Base-by-base conservation (phyloP, 1,140 invertebrate genomes). In the Dendrolimus punctatus region DNA sequence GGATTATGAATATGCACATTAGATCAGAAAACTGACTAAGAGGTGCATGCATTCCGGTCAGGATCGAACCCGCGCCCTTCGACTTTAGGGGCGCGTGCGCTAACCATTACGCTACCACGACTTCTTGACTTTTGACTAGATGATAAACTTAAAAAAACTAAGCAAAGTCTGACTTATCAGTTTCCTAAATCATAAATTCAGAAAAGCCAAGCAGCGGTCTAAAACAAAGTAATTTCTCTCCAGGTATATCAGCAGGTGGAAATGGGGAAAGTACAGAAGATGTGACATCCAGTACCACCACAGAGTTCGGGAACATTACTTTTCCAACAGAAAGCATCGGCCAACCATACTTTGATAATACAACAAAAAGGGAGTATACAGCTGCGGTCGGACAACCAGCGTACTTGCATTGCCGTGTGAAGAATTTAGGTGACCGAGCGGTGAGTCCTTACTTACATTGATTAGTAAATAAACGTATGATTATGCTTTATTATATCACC, bases 341-440 rank as follows among this genome's bases (percentile, higher is more conserved):
- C 48, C 93, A 95, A 76, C 95, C 95, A 8, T 95, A 94, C 81
- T 96, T 96, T 80, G 95, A 96, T 85, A 96, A 96, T 81, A 90
- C 92, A 44, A 95, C 94, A 1, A 92, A 91, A 55, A 88, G 93
- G 45, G 95, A 96, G 71, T 92, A 95, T 59, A 95, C 94, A 6
- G 93, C 94, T 2, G 95, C 94, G 2, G 93, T 96, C 36, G 95
- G 95, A 4, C 94, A 96, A 83, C 93, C 93, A 40, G 94, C 94
- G n/a, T 92, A 95, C 74, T 87, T 96, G 40, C 93, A 96, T 77
- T 96, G 95, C 79, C 89, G 92, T 58, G 95, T 96, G 51, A 90
- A 94, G 64, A 95, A 95, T 87, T 89, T 96, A 55, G 94, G 93
- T 46, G 95, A 96, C 88, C 89, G 95, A 87, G 94, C 94, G 76